Evolutionary conservation across 2,113 vertebrate genomes (phyloP), one percentile per base, ranked within the genome.

Genomic region (Smithornis capensis): DNA sequence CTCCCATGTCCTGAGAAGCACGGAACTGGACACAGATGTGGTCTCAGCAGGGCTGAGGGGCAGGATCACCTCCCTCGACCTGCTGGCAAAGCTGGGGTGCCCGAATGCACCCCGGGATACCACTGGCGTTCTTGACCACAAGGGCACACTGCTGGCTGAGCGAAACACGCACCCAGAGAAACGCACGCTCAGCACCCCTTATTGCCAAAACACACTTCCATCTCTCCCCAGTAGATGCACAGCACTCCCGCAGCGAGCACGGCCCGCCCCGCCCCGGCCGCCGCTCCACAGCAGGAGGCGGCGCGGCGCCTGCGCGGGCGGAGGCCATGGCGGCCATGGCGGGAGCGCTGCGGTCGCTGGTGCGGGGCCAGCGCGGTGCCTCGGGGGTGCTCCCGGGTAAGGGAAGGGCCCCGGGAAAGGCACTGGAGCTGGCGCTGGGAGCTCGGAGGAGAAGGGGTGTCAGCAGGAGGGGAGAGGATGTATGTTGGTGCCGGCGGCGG

Each of bases 121-220:
- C 42, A 10, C 0, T 27, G 42, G 10, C 45, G 33, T 52, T 40
- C 38, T 19, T 16, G 35, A 7, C 67, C 25, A 7, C 67, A 8
- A 19, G 42, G 21, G 37, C 37, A 40, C 31, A 27, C 17, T 17
- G 21, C 42, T 6, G 21, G 4, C 40, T 29, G 6, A 27, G 19
- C 3, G 10, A 70, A 38, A 11, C 55, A 21, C 11, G 6, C 45
- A 5, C 4, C 7, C 12, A 4, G 10, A 6, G 31, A 22, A 35
- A 25, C 0, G 31, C 25, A 23, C 7, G 3, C 14, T 4, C 21
- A 1, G 0, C 0, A 9, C 0, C 14, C 8, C 17, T 33, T 44
- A 28, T 2, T 12, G 44, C 6, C 35, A 19, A 1, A 62, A 9
- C 28, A 0, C 5, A 1, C 15, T 24, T 7, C 0, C 3, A 18